Conservation (phyloP, 2,888 invertebrate genomes). For the Oligia strigilis region DNA sequence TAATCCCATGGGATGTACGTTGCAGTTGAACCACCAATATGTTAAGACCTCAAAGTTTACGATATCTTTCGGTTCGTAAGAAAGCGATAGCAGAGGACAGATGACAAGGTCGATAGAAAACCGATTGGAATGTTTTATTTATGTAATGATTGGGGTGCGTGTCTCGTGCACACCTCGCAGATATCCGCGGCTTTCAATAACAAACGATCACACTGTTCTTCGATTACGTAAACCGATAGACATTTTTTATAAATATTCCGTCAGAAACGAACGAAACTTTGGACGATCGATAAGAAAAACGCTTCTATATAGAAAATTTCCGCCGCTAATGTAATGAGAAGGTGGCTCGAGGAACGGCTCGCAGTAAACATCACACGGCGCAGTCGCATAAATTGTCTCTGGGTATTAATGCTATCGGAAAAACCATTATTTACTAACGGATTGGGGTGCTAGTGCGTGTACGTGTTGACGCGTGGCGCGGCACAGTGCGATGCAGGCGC, state of each 20-base stretch:
- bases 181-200: constrained; percentile 78
- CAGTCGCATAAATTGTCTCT: constrained; percentile 80
- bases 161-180: constrained; percentile 74
- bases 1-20: constrained; percentile 20
- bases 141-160: constrained; percentile 75
- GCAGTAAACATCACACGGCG: constrained; percentile 83
- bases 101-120: constrained; percentile 63
- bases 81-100: constrained; percentile 60
- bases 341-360: constrained; percentile 69
- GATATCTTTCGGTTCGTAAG: constrained; percentile 47
- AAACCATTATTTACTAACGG: constrained; percentile 80
- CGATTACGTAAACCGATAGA: constrained; percentile 85
- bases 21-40: constrained; percentile 13
- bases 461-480: constrained; percentile 69
- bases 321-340: constrained; percentile 78
- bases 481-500: constrained; percentile 53
- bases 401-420: constrained; percentile 78
- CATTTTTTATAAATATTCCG: constrained; percentile 83
- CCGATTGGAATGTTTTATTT: constrained; percentile 75
- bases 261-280: constrained; percentile 69
- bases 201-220: constrained; percentile 78
- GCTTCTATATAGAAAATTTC: constrained; percentile 77
- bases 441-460: constrained; percentile 69
- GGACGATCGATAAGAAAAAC: constrained; percentile 82
- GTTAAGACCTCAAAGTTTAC: constrained; percentile 16